phyloP scores from a whole-genome alignment of 1,140 invertebrate genomes.

The Tetramorium simillimum region DNA sequence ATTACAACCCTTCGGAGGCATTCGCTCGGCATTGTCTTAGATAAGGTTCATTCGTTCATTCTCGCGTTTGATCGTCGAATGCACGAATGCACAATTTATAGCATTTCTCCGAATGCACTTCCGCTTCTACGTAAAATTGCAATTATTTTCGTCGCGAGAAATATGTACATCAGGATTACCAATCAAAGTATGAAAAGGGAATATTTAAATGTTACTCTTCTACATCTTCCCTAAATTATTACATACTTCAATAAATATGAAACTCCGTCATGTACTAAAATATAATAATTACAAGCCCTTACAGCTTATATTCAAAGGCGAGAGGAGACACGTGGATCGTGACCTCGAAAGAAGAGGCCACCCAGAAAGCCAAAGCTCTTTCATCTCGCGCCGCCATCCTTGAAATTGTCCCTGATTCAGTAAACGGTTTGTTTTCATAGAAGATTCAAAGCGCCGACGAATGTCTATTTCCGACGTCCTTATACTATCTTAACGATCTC shows the following conservation, averaged over 20 bases:
- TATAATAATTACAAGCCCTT: constrained; percentile 1
- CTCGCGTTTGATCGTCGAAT: constrained; percentile 15
- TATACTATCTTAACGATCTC: constrained; percentile 23
- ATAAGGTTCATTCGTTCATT: constrained; percentile 45
- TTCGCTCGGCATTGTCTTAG: constrained; percentile 35
- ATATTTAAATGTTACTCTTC: not conserved
- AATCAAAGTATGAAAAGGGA: not conserved
- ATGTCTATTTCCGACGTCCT: constrained; percentile 33
- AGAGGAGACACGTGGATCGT: constrained; percentile 29
- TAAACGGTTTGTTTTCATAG: constrained; percentile 70
- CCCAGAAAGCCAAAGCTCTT: constrained; percentile 66
- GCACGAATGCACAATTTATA: constrained; percentile 28
- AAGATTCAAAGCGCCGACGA: constrained; percentile 68
- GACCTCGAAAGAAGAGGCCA: constrained; percentile 67
- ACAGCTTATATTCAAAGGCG: constrained; percentile 41
- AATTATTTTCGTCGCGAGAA: not conserved
- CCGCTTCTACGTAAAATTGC: not conserved
- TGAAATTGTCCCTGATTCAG: constrained; percentile 54
- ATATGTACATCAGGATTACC: not conserved
- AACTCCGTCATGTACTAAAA: not conserved
- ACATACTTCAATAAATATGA: not conserved
- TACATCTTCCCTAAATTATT: not conserved
- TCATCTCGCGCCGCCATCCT: constrained; percentile 69
- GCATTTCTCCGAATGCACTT: not conserved
- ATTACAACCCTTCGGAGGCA: constrained; percentile 81